Conservation (phyloP, 2,113 vertebrate genomes). For the Prochilodus magdalenae region DNA sequence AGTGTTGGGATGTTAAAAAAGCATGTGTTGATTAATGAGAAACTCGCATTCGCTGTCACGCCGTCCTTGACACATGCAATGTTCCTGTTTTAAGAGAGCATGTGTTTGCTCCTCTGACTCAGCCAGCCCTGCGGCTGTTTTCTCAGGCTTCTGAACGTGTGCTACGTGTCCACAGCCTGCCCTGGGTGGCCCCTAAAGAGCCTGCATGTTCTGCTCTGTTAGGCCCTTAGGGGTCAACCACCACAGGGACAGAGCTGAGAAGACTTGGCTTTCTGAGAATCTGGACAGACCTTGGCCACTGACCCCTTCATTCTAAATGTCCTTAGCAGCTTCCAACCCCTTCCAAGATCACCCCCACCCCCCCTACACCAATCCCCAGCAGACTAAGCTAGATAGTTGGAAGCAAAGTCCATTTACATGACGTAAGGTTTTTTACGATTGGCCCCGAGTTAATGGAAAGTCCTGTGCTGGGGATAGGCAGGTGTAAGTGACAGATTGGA, state of each 20-base stretch:
- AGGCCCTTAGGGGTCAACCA: conserved; percentile 54
- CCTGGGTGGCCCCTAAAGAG: conserved; percentile 51
- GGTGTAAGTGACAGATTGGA: neutral
- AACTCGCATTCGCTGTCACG: neutral
- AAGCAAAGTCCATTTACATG: conserved; percentile 29
- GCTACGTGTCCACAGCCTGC: conserved; percentile 71
- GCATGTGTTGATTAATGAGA: neutral
- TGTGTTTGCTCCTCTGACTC: conserved; percentile 12
- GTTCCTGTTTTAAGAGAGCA: neutral
- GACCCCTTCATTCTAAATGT: conserved; percentile 62
- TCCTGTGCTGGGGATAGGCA: neutral
- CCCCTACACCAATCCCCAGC: neutral
- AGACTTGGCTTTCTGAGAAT: conserved; percentile 68
- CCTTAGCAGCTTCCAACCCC: conserved; percentile 6
- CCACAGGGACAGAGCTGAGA: conserved; percentile 46
- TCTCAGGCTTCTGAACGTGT: conserved; percentile 74
- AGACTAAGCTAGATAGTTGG: conserved; percentile 3
- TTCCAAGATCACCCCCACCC: neutral
- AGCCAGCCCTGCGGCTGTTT: conserved; percentile 43
- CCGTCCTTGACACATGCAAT: neutral
- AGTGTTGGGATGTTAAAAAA: neutral
- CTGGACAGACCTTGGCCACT: conserved; percentile 43
- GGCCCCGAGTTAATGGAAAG: neutral
- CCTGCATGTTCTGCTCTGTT: conserved; percentile 45
- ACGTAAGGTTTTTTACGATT: neutral